Conservation (phyloP, 1,140 invertebrate species). For the Drosophila lacteicornis region DNA sequence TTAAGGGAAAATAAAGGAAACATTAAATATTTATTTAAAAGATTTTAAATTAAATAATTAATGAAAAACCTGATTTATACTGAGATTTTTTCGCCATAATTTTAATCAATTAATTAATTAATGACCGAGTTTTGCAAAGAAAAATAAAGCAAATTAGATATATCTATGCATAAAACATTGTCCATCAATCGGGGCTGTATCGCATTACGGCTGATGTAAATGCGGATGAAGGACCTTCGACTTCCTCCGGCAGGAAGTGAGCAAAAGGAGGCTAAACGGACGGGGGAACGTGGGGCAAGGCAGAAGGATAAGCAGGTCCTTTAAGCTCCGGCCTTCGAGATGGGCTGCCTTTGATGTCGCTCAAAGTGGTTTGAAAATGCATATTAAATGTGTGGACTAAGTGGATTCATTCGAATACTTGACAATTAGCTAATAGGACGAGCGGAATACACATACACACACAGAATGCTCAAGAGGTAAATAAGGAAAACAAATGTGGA, state of each 20-base stretch:
- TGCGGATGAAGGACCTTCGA: conserved; percentile 21
- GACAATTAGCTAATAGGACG: conserved; percentile 39
- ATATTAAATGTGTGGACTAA: conserved; percentile 42
- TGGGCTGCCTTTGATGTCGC: conserved; percentile 27
- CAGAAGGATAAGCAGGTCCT: conserved; percentile 27
- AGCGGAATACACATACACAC: background rate
- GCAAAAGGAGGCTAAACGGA: background rate
- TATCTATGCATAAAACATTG: conserved; percentile 10
- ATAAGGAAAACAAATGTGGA: background rate
- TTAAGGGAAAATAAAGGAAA: background rate
- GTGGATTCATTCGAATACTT: conserved; percentile 21
- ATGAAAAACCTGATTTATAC: no score
- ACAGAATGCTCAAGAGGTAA: background rate
- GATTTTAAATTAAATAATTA: no score
- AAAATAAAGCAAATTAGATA: background rate
- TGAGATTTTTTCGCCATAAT: no score
- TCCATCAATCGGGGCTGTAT: conserved; percentile 7
- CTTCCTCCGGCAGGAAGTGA: conserved; percentile 27
- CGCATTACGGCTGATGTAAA: background rate
- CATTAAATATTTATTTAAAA: no score
- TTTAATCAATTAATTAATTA: no score
- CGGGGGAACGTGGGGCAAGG: background rate
- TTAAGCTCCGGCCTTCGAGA: conserved; percentile 12
- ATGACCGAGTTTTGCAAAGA: background rate
- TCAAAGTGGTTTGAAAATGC: conserved; percentile 41